Conservation (phyloP, 2,797 vertebrate species). For the Carapus acus region DNA sequence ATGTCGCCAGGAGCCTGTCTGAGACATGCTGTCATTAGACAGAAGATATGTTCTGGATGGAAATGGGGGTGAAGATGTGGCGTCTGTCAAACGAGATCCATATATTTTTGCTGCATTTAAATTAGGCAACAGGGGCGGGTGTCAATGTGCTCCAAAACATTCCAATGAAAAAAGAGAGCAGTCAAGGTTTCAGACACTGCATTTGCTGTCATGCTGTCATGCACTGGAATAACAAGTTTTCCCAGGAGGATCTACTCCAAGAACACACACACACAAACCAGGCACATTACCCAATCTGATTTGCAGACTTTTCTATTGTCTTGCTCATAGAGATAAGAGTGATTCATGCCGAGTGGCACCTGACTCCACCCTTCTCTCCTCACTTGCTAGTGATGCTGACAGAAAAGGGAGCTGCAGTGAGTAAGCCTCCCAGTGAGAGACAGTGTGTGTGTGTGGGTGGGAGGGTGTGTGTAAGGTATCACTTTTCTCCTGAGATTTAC, state of each 20-base stretch:
- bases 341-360: slow-evolving; percentile 31
- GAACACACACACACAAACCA: slow-evolving; percentile 7
- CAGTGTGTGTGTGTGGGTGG: slow-evolving; percentile 7
- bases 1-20: slow-evolving; percentile 77
- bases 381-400: slow-evolving; percentile 32
- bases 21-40: slow-evolving; percentile 94
- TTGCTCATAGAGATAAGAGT: slow-evolving; percentile 24
- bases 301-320: slow-evolving; percentile 22
- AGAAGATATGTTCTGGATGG: slow-evolving; percentile 86
- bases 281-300: slow-evolving; percentile 15
- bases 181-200: not conserved
- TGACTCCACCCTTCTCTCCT: slow-evolving; percentile 37
- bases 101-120: slow-evolving; percentile 45
- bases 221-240: slow-evolving; percentile 29
- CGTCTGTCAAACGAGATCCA: slow-evolving; percentile 55
- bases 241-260: slow-evolving; percentile 11
- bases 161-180: no score
- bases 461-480: slow-evolving; percentile 29
- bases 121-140: slow-evolving; percentile 43
- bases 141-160: not conserved
- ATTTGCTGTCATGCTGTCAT: no score
- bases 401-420: slow-evolving; percentile 29
- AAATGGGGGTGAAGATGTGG: slow-evolving; percentile 63
- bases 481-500: slow-evolving; percentile 37
- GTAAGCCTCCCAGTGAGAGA: slow-evolving; percentile 31